phyloP scores from a whole-genome alignment of 2,888 invertebrate genomes.

The Amblyjoppa proteus region DNA sequence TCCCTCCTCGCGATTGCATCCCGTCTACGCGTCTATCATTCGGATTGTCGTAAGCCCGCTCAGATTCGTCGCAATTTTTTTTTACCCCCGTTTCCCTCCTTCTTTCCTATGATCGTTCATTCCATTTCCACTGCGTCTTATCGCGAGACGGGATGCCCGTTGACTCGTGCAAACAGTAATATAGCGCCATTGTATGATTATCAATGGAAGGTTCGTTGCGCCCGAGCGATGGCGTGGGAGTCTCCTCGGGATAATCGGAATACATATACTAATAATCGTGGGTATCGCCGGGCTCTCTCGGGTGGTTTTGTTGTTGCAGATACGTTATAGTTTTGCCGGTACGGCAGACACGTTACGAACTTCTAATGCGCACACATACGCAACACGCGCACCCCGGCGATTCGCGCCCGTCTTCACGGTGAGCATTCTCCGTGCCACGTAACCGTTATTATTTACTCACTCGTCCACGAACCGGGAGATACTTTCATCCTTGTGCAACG shows the following conservation, averaged over 20 bases:
- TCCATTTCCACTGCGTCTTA: not conserved
- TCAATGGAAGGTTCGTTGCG: slow-evolving; percentile 52
- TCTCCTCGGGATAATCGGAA: slow-evolving; percentile 24
- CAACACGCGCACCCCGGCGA: not conserved
- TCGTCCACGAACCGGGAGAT: slow-evolving; percentile 74
- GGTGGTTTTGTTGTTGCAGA: slow-evolving; percentile 11
- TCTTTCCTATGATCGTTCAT: not conserved
- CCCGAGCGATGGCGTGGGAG: slow-evolving; percentile 43
- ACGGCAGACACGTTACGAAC: slow-evolving; percentile 25
- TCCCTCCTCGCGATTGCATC: not conserved
- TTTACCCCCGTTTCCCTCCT: not conserved
- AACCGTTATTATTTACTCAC: slow-evolving; percentile 84
- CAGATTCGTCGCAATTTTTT: not conserved
- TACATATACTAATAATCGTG: slow-evolving; percentile 50
- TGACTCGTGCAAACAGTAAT: slow-evolving; percentile 29
- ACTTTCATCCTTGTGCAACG: slow-evolving; percentile 84
- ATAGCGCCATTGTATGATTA: slow-evolving; percentile 36
- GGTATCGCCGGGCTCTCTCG: slow-evolving; percentile 22
- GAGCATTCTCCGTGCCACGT: slow-evolving; percentile 76
- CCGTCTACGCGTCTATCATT: not conserved
- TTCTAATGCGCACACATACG: slow-evolving; percentile 15
- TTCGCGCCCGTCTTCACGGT: not conserved
- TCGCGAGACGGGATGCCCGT: not conserved
- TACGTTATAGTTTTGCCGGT: slow-evolving; percentile 8
- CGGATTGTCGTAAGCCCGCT: not conserved